Evolutionary conservation across 2,113 vertebrate genomes (phyloP), one percentile per base, ranked within the genome.

Genomic region (Grantiella picta): DNA sequence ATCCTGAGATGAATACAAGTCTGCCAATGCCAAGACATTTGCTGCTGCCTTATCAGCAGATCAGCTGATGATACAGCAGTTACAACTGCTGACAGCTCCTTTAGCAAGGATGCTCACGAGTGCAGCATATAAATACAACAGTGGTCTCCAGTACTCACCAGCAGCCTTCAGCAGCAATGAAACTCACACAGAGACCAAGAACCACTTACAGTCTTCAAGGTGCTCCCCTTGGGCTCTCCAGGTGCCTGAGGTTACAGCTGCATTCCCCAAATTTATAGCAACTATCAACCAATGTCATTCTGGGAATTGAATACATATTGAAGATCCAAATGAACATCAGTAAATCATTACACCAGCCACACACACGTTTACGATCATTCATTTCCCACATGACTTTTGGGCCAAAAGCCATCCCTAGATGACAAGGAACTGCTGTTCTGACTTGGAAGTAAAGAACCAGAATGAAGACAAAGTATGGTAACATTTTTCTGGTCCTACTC

Each of bases 21-120:
- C 71, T 86, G 59, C 64, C 86, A 66, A 1, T 53, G 44, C 75
- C 66, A 82, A 84, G 64, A 53, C 38, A 70, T 80, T 78, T 89
- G 84, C 45, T 68, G 82, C 47, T 89, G 92, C 90, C 53, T 94
- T 64, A 44, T 82, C 75, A 90, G 96, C 91, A 95, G 52, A 83
- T 68, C 38, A 92, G 52, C 80, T 71, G 91, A 89, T 82, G 61
- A 89, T 24, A 77, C 54, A 89, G 81, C 89, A 86, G 64, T 64
- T 83, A 12, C 9, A 90, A 59, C 68, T 86, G 69, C 84, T 90
- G 78, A 73, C 56, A 64, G 28, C 47, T 93, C 45, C 79, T 85
- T 61, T 65, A 69, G 73, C 56, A 53, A 70, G 70, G 69, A 73
- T 12, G 59, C 59, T 83, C 52, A 54, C 0, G 0, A 83, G 76